Percentiles rank a stretch among this genome's conserved stretches.
Evolutionary conservation across 2,797 vertebrate species (phyloP).

Genomic region (Tapirus indicus): DNA sequence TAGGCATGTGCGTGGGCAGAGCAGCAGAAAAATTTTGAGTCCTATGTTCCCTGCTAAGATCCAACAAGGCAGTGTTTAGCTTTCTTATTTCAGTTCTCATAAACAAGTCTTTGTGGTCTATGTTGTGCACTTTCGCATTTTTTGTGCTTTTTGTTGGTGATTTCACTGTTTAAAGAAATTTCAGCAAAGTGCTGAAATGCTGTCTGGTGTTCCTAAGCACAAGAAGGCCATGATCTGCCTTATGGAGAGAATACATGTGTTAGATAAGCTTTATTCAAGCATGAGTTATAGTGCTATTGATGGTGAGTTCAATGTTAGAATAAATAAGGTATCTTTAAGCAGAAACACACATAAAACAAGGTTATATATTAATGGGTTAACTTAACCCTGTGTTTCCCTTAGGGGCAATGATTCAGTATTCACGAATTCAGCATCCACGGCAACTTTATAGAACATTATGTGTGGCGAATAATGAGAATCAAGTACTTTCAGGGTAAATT

Average conservation of each 20-base stretch:
- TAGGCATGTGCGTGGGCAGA: not conserved
- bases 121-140: not conserved
- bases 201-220: not conserved
- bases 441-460: conserved; percentile 11
- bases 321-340: not conserved
- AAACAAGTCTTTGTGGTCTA: not conserved
- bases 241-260: not conserved
- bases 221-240: not conserved
- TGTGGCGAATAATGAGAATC: not conserved
- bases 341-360: conserved; percentile 16
- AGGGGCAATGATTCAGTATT: conserved; percentile 8
- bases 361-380: not conserved
- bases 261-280: not conserved
- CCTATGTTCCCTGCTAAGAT: not conserved
- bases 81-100: conserved; percentile 20
- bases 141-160: not conserved
- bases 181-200: not conserved
- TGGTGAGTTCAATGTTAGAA: conserved; percentile 1
- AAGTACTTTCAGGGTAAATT: not conserved
- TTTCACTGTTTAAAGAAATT: conserved; percentile 53
- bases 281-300: conserved; percentile 15
- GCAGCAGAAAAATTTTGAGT: not conserved
- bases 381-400: not conserved
- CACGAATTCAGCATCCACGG: not conserved
- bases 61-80: not conserved